Base-by-base conservation (phyloP, 2,113 vertebrate species). In the Rana temporaria region DNA sequence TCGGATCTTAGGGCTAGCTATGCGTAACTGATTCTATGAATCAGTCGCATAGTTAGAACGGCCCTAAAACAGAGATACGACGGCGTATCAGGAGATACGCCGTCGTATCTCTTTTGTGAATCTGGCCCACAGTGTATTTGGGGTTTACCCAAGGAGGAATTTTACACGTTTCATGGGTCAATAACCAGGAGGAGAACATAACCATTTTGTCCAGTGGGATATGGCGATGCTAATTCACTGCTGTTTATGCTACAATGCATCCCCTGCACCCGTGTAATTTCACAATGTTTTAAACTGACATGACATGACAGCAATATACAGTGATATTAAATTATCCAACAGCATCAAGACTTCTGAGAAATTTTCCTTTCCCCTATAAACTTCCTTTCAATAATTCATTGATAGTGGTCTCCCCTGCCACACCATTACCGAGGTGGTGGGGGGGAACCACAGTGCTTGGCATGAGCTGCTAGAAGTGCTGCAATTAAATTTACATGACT, bases 271-370 rank as follows among this genome's bases (percentile, higher is more conserved):
- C 17, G 19, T 42, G 57, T 62, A 38, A 63, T 24, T 62, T 62
- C 19, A 68, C 30, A 68, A 59, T 15, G 38, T 24, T 38, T 59
- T 34, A 42, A 55, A 15, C 77, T 79, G 64, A 79, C 42, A 17
- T 18, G 26, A 53, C 53, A 22, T 69, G 78, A 42, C 65, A 68
- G 52, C 52, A 4, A 52, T 30, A 57, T 68, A 22, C 53, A 18
- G 20, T 17, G n/a, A 69, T 42, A 24, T 24, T 22, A 57, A 79
- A 79, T 79, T 66, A 79, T 68, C 77, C 63, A 67, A 24, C 77
- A 57, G 24, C 19, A 22, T 24, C 52, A 57, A 68, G 52, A 68
- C 77, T 67, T 67, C 48, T 20, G 53, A 74, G 71, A 74, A 74
- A 20, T 48, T n/a, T 34, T n/a, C 4, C 3, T 19, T 48, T 63